phyloP scores from a whole-genome alignment of 2,113 vertebrate species.

The Bettongia penicillata region DNA sequence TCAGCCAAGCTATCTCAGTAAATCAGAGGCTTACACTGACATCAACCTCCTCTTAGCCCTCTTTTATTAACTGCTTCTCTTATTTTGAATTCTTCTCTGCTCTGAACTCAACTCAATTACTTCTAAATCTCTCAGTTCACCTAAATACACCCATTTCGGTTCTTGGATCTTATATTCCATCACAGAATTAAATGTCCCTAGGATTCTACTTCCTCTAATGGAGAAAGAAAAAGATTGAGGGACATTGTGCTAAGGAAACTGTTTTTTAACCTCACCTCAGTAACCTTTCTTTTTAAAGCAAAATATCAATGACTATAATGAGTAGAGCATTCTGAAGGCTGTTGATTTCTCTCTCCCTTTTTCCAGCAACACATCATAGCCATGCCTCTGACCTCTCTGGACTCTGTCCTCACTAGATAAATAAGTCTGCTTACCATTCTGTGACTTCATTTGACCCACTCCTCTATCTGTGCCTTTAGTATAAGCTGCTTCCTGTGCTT shows the following conservation, averaged over 20 bases:
- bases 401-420: not conserved
- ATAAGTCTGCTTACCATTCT: not conserved
- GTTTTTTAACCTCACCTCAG: not conserved
- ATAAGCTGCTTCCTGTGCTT: not conserved
- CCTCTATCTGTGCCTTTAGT: not conserved
- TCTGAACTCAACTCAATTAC: not conserved
- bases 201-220: not conserved
- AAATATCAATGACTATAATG: not conserved
- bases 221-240: not conserved
- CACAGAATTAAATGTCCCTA: not conserved
- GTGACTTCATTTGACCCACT: not conserved
- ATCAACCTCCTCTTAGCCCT: not conserved
- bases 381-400: not conserved
- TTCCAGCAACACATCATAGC: not conserved
- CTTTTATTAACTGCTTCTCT: slow-evolving; percentile 3
- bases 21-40: not conserved
- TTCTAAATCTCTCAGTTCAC: not conserved
- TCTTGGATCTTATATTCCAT: not conserved
- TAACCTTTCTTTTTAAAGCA: not conserved
- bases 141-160: not conserved
- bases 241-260: not conserved
- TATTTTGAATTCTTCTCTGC: not conserved
- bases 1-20: not conserved
- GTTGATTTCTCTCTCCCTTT: not conserved
- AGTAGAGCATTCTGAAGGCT: not conserved